Evolutionary conservation across 2,888 invertebrate genomes (phyloP).

Genomic region (Vesta saturnalis): DNA sequence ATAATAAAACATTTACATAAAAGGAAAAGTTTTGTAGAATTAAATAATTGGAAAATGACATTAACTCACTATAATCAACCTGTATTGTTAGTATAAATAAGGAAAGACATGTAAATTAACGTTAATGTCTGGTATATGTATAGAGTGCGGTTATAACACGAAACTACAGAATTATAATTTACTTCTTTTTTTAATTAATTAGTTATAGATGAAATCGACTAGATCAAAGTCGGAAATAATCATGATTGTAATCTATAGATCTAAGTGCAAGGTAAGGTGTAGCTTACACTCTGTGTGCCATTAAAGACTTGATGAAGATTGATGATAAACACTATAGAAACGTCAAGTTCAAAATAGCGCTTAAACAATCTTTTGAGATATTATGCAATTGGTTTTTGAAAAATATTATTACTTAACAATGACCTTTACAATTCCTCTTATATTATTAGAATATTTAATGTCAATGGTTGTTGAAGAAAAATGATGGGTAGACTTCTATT

Average conservation of each 20-base stretch:
- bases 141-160: not conserved
- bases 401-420: slow-evolving; percentile 20
- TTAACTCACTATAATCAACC: not conserved
- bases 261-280: slow-evolving; percentile 25
- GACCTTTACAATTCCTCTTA: slow-evolving; percentile 13
- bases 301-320: slow-evolving; percentile 37
- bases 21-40: slow-evolving; percentile 7
- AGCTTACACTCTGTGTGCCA: slow-evolving; percentile 30
- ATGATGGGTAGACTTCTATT: not conserved
- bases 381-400: slow-evolving; percentile 20
- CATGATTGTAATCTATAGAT: slow-evolving; percentile 29
- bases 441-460: slow-evolving; percentile 12
- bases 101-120: not conserved
- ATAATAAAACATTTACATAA: not conserved
- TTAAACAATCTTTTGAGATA: slow-evolving; percentile 25
- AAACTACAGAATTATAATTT: not conserved
- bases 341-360: slow-evolving; percentile 29
- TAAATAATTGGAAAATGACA: not conserved
- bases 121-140: not conserved
- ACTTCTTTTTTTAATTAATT: slow-evolving; percentile 5
- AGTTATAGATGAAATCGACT: slow-evolving; percentile 11
- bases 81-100: not conserved
- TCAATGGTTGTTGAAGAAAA: not conserved
- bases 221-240: slow-evolving; percentile 32
- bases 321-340: slow-evolving; percentile 27